Evolutionary conservation across 2,888 invertebrate genomes (phyloP).

Genomic region (Drosophila borborema): DNA sequence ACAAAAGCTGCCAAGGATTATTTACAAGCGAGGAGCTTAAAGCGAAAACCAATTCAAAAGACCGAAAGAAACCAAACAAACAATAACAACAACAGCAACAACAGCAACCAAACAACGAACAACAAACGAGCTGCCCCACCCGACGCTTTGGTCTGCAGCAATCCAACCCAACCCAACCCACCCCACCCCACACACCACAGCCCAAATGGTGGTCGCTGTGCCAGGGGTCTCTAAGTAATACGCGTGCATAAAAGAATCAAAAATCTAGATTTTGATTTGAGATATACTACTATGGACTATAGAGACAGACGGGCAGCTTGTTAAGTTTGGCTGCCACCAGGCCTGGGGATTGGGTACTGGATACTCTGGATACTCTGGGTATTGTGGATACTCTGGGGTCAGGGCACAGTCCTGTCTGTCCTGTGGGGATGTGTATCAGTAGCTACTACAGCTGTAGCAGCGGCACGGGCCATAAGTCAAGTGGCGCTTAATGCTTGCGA

Average conservation of each 20-base stretch:
- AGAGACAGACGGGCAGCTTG: conserved; percentile 40
- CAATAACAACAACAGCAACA: conserved; percentile 19
- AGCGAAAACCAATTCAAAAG: conserved; percentile 65
- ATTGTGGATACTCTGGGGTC: conserved; percentile 18
- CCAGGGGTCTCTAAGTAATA: conserved; percentile 47
- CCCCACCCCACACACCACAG: neutral
- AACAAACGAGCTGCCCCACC: conserved; percentile 28
- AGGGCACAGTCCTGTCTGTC: conserved; percentile 14
- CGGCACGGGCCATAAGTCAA: conserved; percentile 63
- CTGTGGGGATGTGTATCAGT: conserved; percentile 42
- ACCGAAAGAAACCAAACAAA: conserved; percentile 57
- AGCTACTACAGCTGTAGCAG: conserved; percentile 24
- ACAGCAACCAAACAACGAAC: conserved; percentile 32
- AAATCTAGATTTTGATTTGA: conserved; percentile 77
- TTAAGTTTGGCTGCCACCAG: conserved; percentile 20
- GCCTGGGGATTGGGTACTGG: neutral
- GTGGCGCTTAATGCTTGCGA: conserved; percentile 63
- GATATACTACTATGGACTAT: conserved; percentile 58
- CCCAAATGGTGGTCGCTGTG: conserved; percentile 30
- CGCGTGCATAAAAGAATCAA: conserved; percentile 75
- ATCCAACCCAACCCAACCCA: neutral
- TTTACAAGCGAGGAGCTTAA: conserved; percentile 75
- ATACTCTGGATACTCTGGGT: neutral
- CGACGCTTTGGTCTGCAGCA: neutral
- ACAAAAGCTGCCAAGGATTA: conserved; percentile 70